Percentiles rank a stretch among this genome's conserved stretches.
phyloP scores from a whole-genome alignment of 2,113 vertebrate genomes.

The Datnioides undecimradiatus region DNA sequence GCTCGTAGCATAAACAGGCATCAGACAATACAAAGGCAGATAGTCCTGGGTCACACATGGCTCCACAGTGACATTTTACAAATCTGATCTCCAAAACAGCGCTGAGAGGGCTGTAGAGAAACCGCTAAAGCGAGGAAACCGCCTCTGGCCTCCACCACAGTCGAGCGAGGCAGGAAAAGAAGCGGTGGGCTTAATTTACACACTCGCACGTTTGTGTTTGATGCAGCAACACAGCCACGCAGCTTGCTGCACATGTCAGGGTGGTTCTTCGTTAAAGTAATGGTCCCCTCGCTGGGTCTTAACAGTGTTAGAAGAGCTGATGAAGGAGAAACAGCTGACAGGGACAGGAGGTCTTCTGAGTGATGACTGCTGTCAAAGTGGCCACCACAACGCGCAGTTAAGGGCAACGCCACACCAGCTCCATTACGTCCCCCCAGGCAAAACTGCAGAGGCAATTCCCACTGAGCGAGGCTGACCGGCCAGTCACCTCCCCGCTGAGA shows the following conservation, averaged over 20 bases:
- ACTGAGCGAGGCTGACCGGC: constrained; percentile 30
- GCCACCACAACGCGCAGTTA: constrained; percentile 10
- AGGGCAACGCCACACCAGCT: constrained; percentile 24
- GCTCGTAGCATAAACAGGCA: not conserved
- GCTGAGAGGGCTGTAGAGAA: not conserved
- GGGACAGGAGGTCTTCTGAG: constrained; percentile 29
- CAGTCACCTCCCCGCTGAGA: constrained; percentile 29
- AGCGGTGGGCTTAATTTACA: not conserved
- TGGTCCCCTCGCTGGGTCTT: not conserved
- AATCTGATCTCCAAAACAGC: constrained; percentile 16
- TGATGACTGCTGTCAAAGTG: constrained; percentile 51
- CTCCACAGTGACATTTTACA: constrained; percentile 26
- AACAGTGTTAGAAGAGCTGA: constrained; percentile 31
- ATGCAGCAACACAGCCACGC: constrained; percentile 1
- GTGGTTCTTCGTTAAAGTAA: constrained; percentile 5
- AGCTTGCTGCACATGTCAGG: constrained; percentile 12
- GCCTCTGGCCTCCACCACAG: not conserved
- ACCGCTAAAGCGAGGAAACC: not conserved
- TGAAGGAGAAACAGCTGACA: constrained; percentile 24
- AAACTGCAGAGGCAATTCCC: constrained; percentile 33
- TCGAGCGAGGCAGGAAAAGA: not conserved
- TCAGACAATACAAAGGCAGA: not conserved
- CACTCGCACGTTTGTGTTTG: constrained; percentile 14
- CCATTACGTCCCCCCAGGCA: constrained; percentile 50
- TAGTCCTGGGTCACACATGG: constrained; percentile 7